phyloP scores from a whole-genome alignment of 2,888 invertebrate species.

The Lapara coniferarum region DNA sequence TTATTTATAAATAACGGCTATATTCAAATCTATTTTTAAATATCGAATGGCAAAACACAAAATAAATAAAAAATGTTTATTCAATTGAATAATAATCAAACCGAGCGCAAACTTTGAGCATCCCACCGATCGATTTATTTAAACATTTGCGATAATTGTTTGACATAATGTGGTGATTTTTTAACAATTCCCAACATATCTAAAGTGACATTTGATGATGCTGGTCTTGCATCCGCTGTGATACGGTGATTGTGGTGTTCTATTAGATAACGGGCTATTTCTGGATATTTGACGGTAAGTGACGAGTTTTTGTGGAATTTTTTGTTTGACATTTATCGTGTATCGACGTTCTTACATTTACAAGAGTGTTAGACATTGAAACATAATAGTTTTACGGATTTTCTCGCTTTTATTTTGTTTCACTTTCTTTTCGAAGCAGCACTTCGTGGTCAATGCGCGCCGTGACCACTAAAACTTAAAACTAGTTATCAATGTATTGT shows the following conservation, averaged over 20 bases:
- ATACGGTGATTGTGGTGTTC: slow-evolving; percentile 15
- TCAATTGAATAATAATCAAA: not conserved
- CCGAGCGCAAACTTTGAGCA: slow-evolving; percentile 15
- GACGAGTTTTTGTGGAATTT: not conserved
- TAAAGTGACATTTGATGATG: slow-evolving; percentile 50
- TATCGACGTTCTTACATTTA: no score
- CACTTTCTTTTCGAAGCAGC: no score
- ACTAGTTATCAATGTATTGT: no score
- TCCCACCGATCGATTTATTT: slow-evolving; percentile 3
- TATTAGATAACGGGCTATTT: slow-evolving; percentile 7
- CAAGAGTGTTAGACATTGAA: no score
- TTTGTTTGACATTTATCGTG: not conserved
- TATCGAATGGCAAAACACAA: no score
- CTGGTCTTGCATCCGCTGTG: slow-evolving; percentile 52
- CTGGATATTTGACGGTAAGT: slow-evolving; percentile 4
- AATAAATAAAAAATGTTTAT: not conserved
- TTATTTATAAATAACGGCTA: not conserved
- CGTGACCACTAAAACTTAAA: no score
- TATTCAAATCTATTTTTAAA: no score
- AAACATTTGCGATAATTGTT: slow-evolving; percentile 40
- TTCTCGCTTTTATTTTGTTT: no score
- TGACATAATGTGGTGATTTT: slow-evolving; percentile 31
- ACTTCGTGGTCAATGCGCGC: no score
- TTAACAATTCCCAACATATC: slow-evolving; percentile 44
- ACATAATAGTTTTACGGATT: no score